These are phyloP conservation scores for Bombus waltoni DNA, from an alignment of 1,140 invertebrate genomes.

Conservation along the genomic window DNA sequence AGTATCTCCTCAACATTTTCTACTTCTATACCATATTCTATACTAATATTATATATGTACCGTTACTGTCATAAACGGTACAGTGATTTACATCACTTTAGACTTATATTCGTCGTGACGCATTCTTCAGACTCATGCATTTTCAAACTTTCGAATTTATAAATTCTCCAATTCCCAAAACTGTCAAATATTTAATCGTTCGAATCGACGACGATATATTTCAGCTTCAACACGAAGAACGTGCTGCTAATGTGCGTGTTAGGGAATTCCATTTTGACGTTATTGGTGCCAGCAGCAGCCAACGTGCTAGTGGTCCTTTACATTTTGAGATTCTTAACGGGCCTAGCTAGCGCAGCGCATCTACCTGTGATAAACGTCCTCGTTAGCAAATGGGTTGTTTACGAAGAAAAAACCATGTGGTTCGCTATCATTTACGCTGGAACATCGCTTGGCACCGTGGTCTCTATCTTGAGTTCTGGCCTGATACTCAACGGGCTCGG, in stretches of 20 bases:
- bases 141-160: no score
- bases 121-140: no score
- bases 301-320: conserved; percentile 81
- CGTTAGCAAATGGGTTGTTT: conserved; percentile 79
- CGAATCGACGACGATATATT: not conserved
- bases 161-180: no score
- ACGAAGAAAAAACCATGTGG: conserved; percentile 80
- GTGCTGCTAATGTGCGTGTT: conserved; percentile 90
- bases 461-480: conserved; percentile 89
- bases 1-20: no score
- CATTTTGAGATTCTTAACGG: conserved; percentile 83
- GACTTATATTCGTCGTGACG: no score
- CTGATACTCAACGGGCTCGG: conserved; percentile 85
- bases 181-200: no score
- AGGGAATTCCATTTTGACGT: conserved; percentile 89
- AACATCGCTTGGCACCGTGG: conserved; percentile 89
- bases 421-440: conserved; percentile 86
- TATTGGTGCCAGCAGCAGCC: conserved; percentile 86
- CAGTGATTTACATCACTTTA: no score
- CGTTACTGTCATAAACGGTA: no score
- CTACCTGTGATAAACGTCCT: conserved; percentile 79
- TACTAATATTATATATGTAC: no score
- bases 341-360: conserved; percentile 83
- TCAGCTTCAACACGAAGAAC: conserved; percentile 89
- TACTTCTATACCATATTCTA: no score